phyloP scores from a whole-genome alignment of 2,113 vertebrate species.

The Leuciscus idus region DNA sequence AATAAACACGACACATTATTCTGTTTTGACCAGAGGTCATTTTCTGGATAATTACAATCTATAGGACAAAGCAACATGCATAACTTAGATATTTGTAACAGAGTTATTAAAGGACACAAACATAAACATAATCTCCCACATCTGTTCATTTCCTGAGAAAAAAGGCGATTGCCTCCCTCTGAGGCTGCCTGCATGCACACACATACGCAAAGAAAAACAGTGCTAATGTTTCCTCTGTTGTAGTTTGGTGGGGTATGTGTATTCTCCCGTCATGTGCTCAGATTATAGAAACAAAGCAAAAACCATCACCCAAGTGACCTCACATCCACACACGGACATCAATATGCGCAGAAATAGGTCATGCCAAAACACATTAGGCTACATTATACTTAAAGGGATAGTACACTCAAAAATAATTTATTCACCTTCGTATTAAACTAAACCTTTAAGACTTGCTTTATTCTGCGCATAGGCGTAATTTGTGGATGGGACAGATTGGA shows the following conservation, averaged over 20 bases:
- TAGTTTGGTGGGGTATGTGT: slow-evolving; percentile 3
- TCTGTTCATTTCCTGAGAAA: slow-evolving; percentile 4
- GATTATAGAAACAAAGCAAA: slow-evolving; percentile 28
- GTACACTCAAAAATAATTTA: neutral
- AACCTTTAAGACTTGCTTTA: neutral
- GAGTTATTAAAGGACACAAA: slow-evolving; percentile 7
- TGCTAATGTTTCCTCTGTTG: slow-evolving; percentile 37
- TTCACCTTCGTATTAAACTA: neutral
- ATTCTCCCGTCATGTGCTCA: slow-evolving; percentile 34
- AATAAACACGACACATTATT: slow-evolving; percentile 26
- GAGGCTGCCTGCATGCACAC: neutral
- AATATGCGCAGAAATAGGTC: neutral
- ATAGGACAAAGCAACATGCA: neutral
- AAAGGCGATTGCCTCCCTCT: neutral
- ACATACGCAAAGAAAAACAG: neutral
- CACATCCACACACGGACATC: neutral
- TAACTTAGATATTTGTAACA: neutral
- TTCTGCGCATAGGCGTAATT: neutral
- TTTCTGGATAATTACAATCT: slow-evolving; percentile 30
- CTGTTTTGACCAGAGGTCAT: slow-evolving; percentile 26
- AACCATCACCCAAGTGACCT: neutral
- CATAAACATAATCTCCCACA: neutral
- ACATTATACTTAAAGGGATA: neutral
- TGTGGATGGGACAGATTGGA: too few species aligned
- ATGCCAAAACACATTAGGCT: neutral